These are phyloP conservation scores for Schizaphis graminum DNA, from an alignment of 2,888 invertebrate genomes.

Conservation along the genomic window DNA sequence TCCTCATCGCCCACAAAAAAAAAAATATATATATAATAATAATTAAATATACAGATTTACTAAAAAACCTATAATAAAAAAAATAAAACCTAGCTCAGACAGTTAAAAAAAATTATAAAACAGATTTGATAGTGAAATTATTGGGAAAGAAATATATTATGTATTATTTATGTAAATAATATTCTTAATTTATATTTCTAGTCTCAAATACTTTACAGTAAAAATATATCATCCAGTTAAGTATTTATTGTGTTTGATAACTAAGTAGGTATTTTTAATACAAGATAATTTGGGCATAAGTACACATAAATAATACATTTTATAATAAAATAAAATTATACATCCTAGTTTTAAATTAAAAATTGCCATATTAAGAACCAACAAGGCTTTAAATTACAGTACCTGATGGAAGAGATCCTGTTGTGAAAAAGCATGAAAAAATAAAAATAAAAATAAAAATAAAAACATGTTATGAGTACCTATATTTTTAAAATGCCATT, in stretches of 20 bases:
- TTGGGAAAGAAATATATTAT: not conserved
- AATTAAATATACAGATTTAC: not conserved
- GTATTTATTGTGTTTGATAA: not conserved
- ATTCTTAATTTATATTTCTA: not conserved
- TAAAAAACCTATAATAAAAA: not conserved
- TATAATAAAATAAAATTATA: not conserved
- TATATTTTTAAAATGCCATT: constrained; percentile 34
- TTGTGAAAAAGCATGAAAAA: constrained; percentile 63
- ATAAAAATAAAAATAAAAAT: constrained; percentile 53
- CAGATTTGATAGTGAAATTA: not conserved
- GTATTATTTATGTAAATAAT: not conserved
- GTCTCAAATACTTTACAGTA: not conserved
- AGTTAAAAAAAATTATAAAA: not conserved
- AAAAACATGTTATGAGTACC: constrained; percentile 23
- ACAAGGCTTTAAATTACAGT: constrained; percentile 47
- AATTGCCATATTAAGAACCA: constrained; percentile 37
- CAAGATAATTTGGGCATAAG: not conserved
- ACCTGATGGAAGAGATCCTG: constrained; percentile 65
- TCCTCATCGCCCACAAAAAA: not conserved
- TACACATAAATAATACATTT: not conserved
- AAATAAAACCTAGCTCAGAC: not conserved
- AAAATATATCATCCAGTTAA: not conserved
- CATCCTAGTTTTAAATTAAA: constrained; percentile 7
- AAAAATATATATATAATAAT: not conserved
- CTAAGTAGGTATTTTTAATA: not conserved